These are phyloP conservation scores for Ceramica pisi DNA, from an alignment of 2,888 invertebrate genomes.

Conservation along the genomic window DNA sequence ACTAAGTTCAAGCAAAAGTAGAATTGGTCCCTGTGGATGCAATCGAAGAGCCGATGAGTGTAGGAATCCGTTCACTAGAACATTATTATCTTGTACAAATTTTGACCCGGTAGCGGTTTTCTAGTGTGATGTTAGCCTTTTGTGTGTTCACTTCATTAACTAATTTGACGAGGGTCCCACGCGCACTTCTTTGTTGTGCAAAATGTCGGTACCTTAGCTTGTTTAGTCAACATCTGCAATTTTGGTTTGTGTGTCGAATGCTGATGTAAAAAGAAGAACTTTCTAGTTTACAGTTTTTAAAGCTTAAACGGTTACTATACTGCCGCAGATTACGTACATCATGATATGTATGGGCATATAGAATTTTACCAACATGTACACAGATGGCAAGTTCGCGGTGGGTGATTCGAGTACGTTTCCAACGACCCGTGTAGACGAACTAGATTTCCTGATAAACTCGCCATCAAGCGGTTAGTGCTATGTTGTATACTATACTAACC, in stretches of 20 bases:
- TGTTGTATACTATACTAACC: constrained; percentile 58
- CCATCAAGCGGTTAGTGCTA: constrained; percentile 68
- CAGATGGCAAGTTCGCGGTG: constrained; percentile 66
- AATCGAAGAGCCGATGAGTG: background rate
- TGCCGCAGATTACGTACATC: constrained; percentile 20
- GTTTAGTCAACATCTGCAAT: constrained; percentile 18
- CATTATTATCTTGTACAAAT: constrained; percentile 26
- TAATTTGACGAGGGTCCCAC: constrained; percentile 70
- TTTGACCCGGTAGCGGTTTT: constrained; percentile 31
- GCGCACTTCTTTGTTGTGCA: constrained; percentile 64
- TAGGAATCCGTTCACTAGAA: constrained; percentile 11
- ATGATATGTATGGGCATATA: constrained; percentile 5
- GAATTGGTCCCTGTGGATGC: background rate
- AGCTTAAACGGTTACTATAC: constrained; percentile 13
- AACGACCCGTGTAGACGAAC: constrained; percentile 84
- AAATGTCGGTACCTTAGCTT: constrained; percentile 41
- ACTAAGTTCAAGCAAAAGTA: background rate
- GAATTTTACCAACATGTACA: constrained; percentile 36
- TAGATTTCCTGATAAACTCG: constrained; percentile 81
- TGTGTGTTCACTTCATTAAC: constrained; percentile 74
- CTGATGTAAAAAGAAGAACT: constrained; percentile 20
- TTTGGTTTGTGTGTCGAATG: background rate
- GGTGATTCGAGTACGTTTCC: constrained; percentile 76
- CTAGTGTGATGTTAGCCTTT: constrained; percentile 65
- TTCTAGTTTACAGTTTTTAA: constrained; percentile 40